phyloP scores from a whole-genome alignment of 2,797 vertebrate genomes.

The Euthynnus affinis region DNA sequence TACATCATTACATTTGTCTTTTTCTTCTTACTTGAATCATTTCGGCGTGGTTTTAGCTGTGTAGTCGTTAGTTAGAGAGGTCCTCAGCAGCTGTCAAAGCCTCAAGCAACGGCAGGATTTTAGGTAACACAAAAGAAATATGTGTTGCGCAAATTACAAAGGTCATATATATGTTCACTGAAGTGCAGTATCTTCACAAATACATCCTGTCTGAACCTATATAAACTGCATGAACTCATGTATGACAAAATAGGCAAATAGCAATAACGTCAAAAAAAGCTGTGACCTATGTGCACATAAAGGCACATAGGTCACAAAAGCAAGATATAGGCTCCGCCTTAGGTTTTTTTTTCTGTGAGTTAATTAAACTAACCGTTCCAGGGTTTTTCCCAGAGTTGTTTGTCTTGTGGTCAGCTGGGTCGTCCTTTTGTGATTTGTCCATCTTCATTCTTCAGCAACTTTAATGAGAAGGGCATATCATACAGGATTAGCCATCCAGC shows the following conservation, averaged over 20 bases:
- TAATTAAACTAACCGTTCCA: constrained; percentile 66
- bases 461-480: constrained; percentile 41
- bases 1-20: too few species aligned
- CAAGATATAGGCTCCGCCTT: not conserved
- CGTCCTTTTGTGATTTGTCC: constrained; percentile 31
- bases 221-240: not conserved
- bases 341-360: not conserved
- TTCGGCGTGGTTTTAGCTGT: not conserved
- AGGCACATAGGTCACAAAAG: too few species aligned
- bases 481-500: not conserved
- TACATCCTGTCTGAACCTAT: not conserved
- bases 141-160: constrained; percentile 5
- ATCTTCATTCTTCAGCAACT: constrained; percentile 52
- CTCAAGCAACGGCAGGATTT: not conserved
- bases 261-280: not conserved
- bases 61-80: not conserved
- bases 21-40: not conserved
- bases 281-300: not conserved
- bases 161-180: constrained; percentile 15
- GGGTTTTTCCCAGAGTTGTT: constrained; percentile 34
- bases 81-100: not conserved
- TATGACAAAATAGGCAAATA: constrained; percentile 4
- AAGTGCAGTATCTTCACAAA: not conserved
- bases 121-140: not conserved
- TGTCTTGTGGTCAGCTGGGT: constrained; percentile 20